Conservation (phyloP, 2,113 vertebrate species). For the Neolamprologus sp. region DNA sequence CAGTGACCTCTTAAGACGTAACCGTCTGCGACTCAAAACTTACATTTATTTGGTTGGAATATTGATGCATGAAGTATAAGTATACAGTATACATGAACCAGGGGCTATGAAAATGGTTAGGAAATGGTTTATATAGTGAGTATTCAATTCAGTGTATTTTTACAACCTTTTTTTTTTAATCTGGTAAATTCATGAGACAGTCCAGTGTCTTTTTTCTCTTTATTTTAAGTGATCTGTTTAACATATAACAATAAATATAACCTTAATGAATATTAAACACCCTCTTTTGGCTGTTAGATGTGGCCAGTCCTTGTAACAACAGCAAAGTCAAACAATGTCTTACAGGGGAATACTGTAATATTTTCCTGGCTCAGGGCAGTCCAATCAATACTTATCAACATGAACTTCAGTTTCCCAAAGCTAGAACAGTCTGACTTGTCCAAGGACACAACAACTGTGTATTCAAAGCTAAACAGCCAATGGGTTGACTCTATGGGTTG, state of each 20-base stretch:
- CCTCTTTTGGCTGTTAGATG: constrained; percentile 14
- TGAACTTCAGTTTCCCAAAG: constrained; percentile 49
- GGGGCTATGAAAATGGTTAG: neutral
- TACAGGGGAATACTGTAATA: constrained; percentile 28
- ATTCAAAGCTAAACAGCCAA: neutral
- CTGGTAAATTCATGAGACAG: neutral
- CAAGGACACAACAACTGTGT: constrained; percentile 20
- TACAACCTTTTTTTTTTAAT: neutral
- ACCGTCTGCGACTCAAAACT: neutral
- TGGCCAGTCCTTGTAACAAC: constrained; percentile 44
- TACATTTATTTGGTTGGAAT: neutral
- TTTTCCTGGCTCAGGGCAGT: constrained; percentile 39
- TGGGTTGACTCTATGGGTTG: neutral
- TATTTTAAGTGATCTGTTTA: neutral
- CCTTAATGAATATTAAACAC: constrained; percentile 50
- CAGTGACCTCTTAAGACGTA: constrained; percentile 34
- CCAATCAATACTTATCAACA: constrained; percentile 67
- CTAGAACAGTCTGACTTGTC: constrained; percentile 31
- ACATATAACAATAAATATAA: constrained; percentile 18
- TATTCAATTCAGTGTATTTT: neutral
- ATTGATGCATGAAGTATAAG: neutral
- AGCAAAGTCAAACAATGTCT: constrained; percentile 57
- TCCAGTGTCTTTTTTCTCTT: neutral
- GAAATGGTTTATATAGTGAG: neutral
- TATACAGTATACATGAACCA: neutral